Percentiles rank a stretch among this genome's conserved stretches.
Evolutionary conservation across 2,113 vertebrate species (phyloP).

Genomic region (Sminthopsis crassicaudata): DNA sequence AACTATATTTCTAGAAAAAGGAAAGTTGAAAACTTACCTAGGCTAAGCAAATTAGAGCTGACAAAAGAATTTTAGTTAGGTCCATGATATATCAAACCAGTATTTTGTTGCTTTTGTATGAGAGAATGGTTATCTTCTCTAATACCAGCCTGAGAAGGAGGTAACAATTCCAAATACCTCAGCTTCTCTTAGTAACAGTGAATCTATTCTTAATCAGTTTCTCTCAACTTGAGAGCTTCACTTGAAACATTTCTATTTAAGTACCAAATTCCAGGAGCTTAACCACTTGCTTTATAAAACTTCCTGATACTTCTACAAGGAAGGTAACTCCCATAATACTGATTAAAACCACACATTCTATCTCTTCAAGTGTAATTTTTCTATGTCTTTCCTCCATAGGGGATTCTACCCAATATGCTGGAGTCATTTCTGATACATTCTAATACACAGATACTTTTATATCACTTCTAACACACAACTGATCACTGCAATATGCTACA

Average conservation of each 20-base stretch:
- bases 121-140: background rate
- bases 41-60: background rate
- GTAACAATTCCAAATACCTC: background rate
- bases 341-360: too few species aligned
- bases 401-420: too few species aligned
- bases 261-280: background rate
- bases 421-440: too few species aligned
- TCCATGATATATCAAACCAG: background rate
- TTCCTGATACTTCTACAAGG: too few species aligned
- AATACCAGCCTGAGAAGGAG: conserved; percentile 18
- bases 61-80: background rate
- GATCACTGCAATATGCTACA: too few species aligned
- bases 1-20: background rate
- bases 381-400: too few species aligned
- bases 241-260: background rate
- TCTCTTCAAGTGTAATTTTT: too few species aligned
- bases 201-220: conserved; percentile 21
- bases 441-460: too few species aligned
- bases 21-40: background rate
- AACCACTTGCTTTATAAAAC: too few species aligned
- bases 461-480: too few species aligned
- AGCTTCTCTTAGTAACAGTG: conserved; percentile 11
- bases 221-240: conserved; percentile 12
- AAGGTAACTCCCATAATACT: too few species aligned
- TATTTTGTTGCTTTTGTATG: background rate